These are phyloP conservation scores for Eumeta japonica DNA, from an alignment of 1,140 invertebrate genomes.

Conservation along the genomic window DNA sequence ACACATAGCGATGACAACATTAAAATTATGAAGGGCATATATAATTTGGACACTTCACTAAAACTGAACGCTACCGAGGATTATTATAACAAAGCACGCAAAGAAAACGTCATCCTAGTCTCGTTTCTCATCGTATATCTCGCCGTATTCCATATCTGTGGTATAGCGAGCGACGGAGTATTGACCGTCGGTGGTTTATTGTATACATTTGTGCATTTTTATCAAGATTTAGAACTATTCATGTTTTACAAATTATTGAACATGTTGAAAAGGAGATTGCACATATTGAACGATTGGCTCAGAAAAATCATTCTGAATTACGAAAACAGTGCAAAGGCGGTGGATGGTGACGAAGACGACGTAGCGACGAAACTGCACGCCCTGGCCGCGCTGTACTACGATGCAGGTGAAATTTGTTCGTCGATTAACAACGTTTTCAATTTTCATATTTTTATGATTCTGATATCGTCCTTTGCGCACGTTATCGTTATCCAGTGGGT, in stretches of 20 bases:
- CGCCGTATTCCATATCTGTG: conserved; percentile 6
- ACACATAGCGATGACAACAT: conserved; percentile 15
- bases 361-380: conserved; percentile 26
- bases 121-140: conserved; percentile 7
- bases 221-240: conserved; percentile 25
- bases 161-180: conserved; percentile 7
- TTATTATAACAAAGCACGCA: conserved; percentile 19
- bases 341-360: conserved; percentile 13
- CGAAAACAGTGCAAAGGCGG: conserved; percentile 8
- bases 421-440: conserved; percentile 29
- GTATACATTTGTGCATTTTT: conserved; percentile 18
- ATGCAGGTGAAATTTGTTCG: conserved; percentile 21
- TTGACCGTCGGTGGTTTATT: conserved; percentile 8
- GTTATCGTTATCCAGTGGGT: conserved; percentile 31
- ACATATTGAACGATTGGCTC: conserved; percentile 25
- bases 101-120: conserved; percentile 8
- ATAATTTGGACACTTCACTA: conserved; percentile 21
- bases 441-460: conserved; percentile 29
- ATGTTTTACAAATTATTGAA: conserved; percentile 24
- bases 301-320: conserved; percentile 15
- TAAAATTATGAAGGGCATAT: conserved; percentile 17
- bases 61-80: conserved; percentile 14
- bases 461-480: conserved; percentile 26
- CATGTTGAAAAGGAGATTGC: conserved; percentile 20
- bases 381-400: conserved; percentile 21